Evolutionary conservation across 2,113 vertebrate genomes (phyloP).

Genomic region (Spermophilus dauricus): DNA sequence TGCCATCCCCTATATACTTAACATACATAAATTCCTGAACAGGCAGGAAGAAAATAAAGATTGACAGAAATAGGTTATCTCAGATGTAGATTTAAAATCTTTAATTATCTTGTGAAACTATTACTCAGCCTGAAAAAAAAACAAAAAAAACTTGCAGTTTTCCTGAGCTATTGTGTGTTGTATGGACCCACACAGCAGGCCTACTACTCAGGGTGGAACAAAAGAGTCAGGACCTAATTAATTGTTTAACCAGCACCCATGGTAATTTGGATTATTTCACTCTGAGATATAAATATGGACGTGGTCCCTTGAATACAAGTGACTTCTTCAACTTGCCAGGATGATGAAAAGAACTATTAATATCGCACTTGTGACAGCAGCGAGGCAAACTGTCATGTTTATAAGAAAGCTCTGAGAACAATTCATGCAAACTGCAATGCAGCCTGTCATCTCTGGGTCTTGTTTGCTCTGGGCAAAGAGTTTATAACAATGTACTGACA

Average conservation of each 20-base stretch:
- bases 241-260: background rate
- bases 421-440: conserved; percentile 77
- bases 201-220: background rate
- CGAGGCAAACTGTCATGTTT: conserved; percentile 82
- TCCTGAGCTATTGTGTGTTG: background rate
- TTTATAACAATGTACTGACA: conserved; percentile 63
- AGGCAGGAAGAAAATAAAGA: background rate
- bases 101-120: background rate
- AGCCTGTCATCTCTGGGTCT: conserved; percentile 64
- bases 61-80: background rate
- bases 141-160: background rate
- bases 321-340: conserved; percentile 37
- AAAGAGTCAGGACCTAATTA: background rate
- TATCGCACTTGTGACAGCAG: conserved; percentile 72
- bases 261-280: background rate
- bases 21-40: background rate
- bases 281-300: background rate
- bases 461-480: conserved; percentile 51
- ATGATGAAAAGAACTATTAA: conserved; percentile 75
- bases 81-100: background rate
- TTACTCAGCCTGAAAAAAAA: background rate
- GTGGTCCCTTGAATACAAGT: background rate
- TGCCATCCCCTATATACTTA: background rate
- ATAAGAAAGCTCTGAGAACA: conserved; percentile 75
- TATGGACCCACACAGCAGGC: background rate